Evolutionary conservation across 2,888 invertebrate species (phyloP).

Genomic region (Tipula confusa): DNA sequence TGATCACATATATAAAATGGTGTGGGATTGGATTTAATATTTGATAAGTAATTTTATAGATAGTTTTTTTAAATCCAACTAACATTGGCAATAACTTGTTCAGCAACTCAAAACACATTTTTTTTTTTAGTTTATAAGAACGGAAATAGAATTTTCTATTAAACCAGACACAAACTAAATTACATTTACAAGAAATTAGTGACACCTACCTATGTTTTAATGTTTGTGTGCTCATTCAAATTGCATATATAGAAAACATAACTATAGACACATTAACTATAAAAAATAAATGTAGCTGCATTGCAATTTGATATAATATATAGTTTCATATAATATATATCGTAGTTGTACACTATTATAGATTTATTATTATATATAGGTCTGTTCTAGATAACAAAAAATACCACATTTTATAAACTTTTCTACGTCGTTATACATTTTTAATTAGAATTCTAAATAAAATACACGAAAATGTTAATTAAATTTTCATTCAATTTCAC

Average conservation of each 20-base stretch:
- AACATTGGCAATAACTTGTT: not conserved
- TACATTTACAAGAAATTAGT: not conserved
- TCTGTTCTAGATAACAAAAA: not conserved
- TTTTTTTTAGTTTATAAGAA: not conserved
- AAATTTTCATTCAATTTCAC: constrained; percentile 8
- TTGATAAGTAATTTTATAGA: not conserved
- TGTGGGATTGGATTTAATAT: not conserved
- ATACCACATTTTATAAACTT: not conserved
- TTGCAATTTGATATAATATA: not conserved
- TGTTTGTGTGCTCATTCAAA: not conserved
- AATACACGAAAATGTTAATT: not conserved
- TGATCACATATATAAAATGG: not conserved
- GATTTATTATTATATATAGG: not conserved
- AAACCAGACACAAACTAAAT: not conserved
- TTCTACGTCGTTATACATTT: not conserved
- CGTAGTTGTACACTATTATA: not conserved
- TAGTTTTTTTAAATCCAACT: not conserved
- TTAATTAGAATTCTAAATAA: not conserved
- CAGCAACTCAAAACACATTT: not conserved
- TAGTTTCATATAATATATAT: not conserved
- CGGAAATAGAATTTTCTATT: not conserved
- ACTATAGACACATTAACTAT: not conserved
- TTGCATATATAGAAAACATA: not conserved
- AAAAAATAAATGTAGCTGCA: not conserved
- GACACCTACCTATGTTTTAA: not conserved